Base-by-base conservation (phyloP, 2,113 vertebrate species). In the Oriolus oriolus region DNA sequence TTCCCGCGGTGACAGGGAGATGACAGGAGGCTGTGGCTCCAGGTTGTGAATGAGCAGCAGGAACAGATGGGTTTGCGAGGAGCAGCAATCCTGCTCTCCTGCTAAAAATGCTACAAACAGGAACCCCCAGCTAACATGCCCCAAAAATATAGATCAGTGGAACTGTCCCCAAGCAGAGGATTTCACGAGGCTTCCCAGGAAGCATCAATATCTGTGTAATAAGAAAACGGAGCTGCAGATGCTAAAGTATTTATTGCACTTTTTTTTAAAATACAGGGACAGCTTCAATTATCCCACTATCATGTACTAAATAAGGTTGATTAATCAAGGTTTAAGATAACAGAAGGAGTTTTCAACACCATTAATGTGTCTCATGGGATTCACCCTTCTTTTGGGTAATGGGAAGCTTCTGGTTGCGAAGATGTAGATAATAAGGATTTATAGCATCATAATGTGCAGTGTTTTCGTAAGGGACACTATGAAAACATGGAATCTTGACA, bases 21-120 rank as follows among this genome's bases (percentile, higher is more conserved):
- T 92, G 92, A 95, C 92, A 93, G 95, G 76, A 92, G 80, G 10
- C 90, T 24, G 73, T 45, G 89, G 87, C 91, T 96, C 28, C 95
- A 84, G 96, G 95, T 96, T 90, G 95, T 96, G 96, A 90, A 90
- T 90, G 94, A 97, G 95, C 96, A 93, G 90, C 37, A 0, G 95
- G 96, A 96, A 63, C 93, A 96, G 95, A 96, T 94, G 84, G 93
- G 87, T 54, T 79, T 57, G 88, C 0, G 44, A 96, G 76, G 56
- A 89, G 77, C 92, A 92, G 76, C 31, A 50, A 78, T 75, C 64
- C 90, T 41, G 59, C 83, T 86, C 79, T 90, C 85, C 82, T 70
- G 74, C 89, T 96, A 83, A 89, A 95, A 86, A 91, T 1, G 16
- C 77, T 69, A 8, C 79, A 68, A 82, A 71, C 69, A 75, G 77